Evolutionary conservation across 2,797 vertebrate genomes (phyloP).

Genomic region (Agapornis canus): DNA sequence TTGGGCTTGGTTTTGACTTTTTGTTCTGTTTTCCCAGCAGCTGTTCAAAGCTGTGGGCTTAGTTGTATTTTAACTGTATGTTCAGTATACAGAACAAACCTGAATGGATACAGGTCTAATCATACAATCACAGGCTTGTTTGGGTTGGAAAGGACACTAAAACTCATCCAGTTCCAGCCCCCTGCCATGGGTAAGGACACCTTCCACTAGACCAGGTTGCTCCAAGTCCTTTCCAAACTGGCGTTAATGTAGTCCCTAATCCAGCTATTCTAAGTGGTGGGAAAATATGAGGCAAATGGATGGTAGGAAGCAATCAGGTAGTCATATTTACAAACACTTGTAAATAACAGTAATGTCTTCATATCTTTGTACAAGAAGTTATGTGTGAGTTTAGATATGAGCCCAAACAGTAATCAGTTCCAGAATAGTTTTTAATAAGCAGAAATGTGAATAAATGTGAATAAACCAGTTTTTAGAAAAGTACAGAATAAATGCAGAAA

Average conservation of each 20-base stretch:
- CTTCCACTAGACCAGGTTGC: background rate
- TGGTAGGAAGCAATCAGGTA: background rate
- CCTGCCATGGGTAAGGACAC: background rate
- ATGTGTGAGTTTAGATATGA: background rate
- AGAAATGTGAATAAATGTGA: background rate
- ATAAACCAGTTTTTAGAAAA: background rate
- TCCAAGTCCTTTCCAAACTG: background rate
- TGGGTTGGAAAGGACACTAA: background rate
- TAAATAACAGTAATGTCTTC: background rate
- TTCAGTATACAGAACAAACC: background rate
- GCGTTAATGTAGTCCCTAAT: background rate
- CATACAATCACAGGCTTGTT: background rate
- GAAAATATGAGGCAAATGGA: background rate
- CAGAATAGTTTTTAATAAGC: conserved; percentile 1
- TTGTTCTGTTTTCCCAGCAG: background rate
- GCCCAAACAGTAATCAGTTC: background rate
- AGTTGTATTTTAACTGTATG: background rate
- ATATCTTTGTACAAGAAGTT: background rate
- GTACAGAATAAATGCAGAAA: background rate
- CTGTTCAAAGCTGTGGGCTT: background rate
- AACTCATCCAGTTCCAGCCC: background rate
- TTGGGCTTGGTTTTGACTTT: background rate
- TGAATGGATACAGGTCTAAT: background rate
- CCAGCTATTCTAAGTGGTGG: background rate
- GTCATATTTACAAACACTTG: background rate